Percentiles rank a stretch among this genome's conserved stretches.
Conservation (phyloP, 2,888 invertebrate species). For the Achlya flavicornis region DNA sequence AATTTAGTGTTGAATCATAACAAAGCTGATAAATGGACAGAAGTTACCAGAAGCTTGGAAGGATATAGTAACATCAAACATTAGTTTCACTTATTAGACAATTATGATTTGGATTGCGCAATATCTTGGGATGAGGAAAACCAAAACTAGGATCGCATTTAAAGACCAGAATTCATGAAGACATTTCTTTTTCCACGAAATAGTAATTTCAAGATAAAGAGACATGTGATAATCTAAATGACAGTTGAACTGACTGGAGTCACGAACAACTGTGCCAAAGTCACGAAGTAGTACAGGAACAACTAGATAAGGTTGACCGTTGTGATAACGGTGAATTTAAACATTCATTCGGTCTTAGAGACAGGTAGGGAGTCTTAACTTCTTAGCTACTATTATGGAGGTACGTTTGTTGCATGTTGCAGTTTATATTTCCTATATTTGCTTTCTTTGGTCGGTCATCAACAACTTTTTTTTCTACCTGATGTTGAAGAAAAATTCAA, state of each 20-base stretch:
- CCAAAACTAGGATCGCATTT: not conserved
- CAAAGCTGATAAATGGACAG: no score
- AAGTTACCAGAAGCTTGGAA: no score
- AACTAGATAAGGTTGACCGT: conserved; percentile 22
- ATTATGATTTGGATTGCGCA: no score
- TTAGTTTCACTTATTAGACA: not conserved
- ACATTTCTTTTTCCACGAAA: not conserved
- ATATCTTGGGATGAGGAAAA: not conserved
- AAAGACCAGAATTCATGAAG: not conserved
- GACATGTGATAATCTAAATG: conserved; percentile 9
- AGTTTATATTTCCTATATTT: no score
- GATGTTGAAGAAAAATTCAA: no score
- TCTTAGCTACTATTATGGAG: not conserved
- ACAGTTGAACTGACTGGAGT: conserved; percentile 8
- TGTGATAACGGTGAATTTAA: conserved; percentile 10
- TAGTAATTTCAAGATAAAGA: conserved; percentile 1
- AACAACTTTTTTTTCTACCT: no score
- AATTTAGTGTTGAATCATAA: not conserved
- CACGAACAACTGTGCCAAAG: conserved; percentile 15
- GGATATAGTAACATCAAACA: no score
- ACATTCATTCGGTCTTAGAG: conserved; percentile 11
- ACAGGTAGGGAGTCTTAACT: not conserved
- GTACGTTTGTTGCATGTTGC: not conserved
- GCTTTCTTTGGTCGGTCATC: no score
- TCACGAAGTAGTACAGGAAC: conserved; percentile 24